Base-by-base conservation (phyloP, 2,113 vertebrate genomes). In the Tachysurus vachellii region DNA sequence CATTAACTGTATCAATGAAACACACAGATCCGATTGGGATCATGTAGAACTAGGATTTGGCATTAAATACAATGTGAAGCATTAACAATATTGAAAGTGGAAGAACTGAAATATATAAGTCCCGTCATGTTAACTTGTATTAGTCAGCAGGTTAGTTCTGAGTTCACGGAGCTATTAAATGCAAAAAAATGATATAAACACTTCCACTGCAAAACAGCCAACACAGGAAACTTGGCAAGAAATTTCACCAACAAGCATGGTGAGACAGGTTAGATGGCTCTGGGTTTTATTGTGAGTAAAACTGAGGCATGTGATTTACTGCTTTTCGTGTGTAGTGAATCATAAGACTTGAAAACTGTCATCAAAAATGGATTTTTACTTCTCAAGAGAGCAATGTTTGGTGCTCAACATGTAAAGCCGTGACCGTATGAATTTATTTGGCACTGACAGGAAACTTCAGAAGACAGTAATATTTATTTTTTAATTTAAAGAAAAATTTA, bases 211-310 rank as follows among this genome's bases (percentile, higher is more conserved):
- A 21, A 80, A 28, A 80, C 26, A 56, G n/a, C n/a, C 17, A 56
- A 56, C 53, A 21, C 76, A 80, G 76, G 42, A 79, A 80, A 57
- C 8, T 21, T 80, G 77, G 77, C 77, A 57, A 80, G 77, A 59
- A 36, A 80, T 59, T 54, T 42, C 11, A 9, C 54, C 54, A 57
- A 19, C 54, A 36, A 59, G 28, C 77, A 59, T 57, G 28, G n/a
- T 7, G 16, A 80, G 50, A 26, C 75, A 79, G 75, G 75, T 54
- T 16, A 3, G 3, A 28, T 54, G 14, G 50, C 47, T 50, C 17
- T 28, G 28, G 79, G 28, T 59, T 80, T 23, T 21, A 21, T 57
- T 59, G 54, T 2, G 31, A 36, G 17, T 21, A 80, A 21, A 57
- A 36, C 7, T 36, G 54, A 42, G 10, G 79, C 28, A 59, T 59